Conservation (phyloP, 2,797 vertebrate genomes). For the Myotis planiceps region DNA sequence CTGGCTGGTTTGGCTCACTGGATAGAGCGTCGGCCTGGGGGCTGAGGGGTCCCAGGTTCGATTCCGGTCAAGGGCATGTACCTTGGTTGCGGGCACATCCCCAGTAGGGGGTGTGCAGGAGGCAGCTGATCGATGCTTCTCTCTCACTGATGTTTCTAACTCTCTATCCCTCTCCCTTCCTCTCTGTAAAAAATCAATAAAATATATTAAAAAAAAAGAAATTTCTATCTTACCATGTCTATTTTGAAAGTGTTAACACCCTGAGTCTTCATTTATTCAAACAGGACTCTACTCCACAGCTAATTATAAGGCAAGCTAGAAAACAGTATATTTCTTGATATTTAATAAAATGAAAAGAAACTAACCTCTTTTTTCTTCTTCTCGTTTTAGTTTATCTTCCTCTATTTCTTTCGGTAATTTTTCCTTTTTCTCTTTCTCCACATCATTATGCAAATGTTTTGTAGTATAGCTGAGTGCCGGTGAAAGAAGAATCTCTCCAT, state of each 20-base stretch:
- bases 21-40: too few relatives aligned
- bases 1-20: too few relatives aligned
- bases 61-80: too few relatives aligned
- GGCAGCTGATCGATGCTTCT: too few relatives aligned
- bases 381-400: slow-evolving; percentile 97
- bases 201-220: too few relatives aligned
- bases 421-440: slow-evolving; percentile 98
- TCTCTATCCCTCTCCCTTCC: too few relatives aligned
- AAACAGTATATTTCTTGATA: slow-evolving; percentile 28
- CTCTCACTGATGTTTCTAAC: too few relatives aligned
- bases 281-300: not conserved
- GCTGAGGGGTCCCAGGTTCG: too few relatives aligned
- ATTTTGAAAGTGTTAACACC: not conserved
- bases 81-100: too few relatives aligned
- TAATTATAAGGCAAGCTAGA: not conserved
- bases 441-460: slow-evolving; percentile 97
- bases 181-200: too few relatives aligned
- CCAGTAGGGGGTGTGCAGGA: too few relatives aligned
- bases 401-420: slow-evolving; percentile 98
- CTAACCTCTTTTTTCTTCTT: slow-evolving; percentile 97
- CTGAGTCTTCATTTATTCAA: slow-evolving; percentile 28
- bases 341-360: slow-evolving; percentile 65
- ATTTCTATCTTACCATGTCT: not conserved
- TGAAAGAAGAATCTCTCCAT: slow-evolving; percentile 97
- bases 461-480: slow-evolving; percentile 97